phyloP scores from a whole-genome alignment of 2,113 vertebrate species.

The Anoplopoma fimbria region DNA sequence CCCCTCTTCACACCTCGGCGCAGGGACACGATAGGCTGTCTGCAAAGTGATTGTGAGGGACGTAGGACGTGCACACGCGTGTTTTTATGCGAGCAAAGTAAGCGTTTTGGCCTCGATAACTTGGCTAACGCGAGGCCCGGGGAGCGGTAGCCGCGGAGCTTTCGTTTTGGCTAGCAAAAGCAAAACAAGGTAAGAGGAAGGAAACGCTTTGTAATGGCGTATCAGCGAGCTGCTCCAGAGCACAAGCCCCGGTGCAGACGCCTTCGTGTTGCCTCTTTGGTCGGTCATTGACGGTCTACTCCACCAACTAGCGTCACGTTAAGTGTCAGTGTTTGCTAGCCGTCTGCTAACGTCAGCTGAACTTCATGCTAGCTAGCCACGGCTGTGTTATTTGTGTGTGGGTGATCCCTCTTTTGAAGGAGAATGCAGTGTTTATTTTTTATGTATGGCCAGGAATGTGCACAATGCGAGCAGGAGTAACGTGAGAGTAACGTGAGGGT shows the following conservation, averaged over 20 bases:
- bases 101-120: constrained; percentile 44
- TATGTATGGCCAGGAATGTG: background rate
- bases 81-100: constrained; percentile 12
- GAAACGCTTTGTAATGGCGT: background rate
- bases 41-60: background rate
- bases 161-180: constrained; percentile 54
- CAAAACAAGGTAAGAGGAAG: constrained; percentile 73
- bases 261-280: background rate
- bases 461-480: rapidly evolving
- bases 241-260: rapidly evolving
- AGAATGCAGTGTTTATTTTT: background rate
- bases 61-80: background rate
- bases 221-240: background rate
- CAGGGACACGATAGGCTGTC: background rate
- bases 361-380: background rate
- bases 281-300: too few relatives aligned
- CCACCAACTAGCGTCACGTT: background rate
- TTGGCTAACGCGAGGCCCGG: constrained; percentile 66
- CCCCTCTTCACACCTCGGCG: rapidly evolving
- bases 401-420: background rate
- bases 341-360: constrained; percentile 38
- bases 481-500: background rate
- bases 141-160: constrained; percentile 57
- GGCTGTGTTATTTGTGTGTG: background rate
- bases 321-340: constrained; percentile 21